These are phyloP conservation scores for Sebastes diaconus DNA, from an alignment of 2,797 vertebrate species.

Conservation along the genomic window DNA sequence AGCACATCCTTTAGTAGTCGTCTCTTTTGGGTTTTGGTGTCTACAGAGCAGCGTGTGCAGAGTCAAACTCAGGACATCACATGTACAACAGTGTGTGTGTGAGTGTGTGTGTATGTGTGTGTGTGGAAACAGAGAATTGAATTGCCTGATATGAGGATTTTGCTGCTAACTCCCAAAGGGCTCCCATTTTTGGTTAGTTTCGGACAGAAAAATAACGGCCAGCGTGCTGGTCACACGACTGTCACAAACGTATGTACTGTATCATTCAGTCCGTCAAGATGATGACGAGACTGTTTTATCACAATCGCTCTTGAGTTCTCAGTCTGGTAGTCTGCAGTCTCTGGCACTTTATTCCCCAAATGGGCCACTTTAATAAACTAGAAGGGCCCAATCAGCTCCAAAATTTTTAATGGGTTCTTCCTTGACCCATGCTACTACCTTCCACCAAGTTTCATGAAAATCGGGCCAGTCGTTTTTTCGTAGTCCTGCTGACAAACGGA, in stretches of 20 bases:
- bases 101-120: background rate
- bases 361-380: background rate
- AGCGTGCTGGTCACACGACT: background rate
- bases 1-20: background rate
- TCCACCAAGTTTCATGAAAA: background rate
- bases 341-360: background rate
- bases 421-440: background rate
- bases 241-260: background rate
- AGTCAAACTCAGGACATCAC: slow-evolving; percentile 12
- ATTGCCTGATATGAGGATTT: background rate
- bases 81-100: background rate
- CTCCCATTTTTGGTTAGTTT: background rate
- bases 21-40: slow-evolving; percentile 2
- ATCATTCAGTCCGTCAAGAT: background rate
- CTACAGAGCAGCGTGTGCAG: background rate
- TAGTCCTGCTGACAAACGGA: background rate
- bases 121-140: background rate
- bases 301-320: background rate
- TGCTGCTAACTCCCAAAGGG: slow-evolving; percentile 17
- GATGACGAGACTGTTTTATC: background rate
- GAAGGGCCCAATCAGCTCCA: background rate
- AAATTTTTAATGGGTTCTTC: no score
- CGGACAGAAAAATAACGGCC: background rate
- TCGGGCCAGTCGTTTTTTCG: background rate
- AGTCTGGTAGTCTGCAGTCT: background rate